A percentile compares a stretch with the other conserved stretches of the same genome.
These are phyloP conservation scores for Pterocles orientalis DNA, from an alignment of 2,113 vertebrate species.

Conservation along the genomic window DNA sequence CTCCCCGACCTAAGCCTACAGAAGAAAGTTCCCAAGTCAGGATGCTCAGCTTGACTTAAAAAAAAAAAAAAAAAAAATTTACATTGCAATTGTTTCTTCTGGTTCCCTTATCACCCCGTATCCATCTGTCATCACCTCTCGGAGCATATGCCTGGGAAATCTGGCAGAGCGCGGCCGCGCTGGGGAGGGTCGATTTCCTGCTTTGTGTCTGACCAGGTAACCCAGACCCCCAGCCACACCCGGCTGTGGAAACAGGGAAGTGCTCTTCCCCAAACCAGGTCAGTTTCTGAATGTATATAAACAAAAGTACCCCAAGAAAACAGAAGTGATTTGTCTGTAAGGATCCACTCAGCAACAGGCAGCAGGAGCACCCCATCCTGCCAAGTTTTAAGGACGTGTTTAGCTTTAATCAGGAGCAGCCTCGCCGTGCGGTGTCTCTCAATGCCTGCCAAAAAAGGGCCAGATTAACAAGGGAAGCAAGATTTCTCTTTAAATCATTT, in stretches of 20 bases:
- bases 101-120: neutral
- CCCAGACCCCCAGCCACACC: accelerated
- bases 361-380: neutral
- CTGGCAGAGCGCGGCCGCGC: accelerated
- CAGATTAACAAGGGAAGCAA: neutral
- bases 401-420: neutral
- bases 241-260: neutral
- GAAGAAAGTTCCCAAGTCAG: neutral
- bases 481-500: neutral
- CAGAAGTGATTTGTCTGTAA: neutral
- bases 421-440: neutral
- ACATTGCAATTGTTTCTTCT: neutral
- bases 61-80: neutral
- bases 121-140: neutral
- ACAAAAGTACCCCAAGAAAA: neutral
- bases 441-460: neutral
- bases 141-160: neutral
- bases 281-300: neutral
- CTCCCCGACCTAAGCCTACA: neutral
- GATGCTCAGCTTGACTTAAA: neutral
- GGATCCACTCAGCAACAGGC: neutral
- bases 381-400: neutral
- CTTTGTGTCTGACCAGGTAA: neutral
- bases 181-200: accelerated
- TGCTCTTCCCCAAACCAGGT: neutral